Evolutionary conservation across 1,140 invertebrate genomes (phyloP), one percentile per base, ranked within the genome.

Genomic region (Zeugodacus cucurbitae): DNA sequence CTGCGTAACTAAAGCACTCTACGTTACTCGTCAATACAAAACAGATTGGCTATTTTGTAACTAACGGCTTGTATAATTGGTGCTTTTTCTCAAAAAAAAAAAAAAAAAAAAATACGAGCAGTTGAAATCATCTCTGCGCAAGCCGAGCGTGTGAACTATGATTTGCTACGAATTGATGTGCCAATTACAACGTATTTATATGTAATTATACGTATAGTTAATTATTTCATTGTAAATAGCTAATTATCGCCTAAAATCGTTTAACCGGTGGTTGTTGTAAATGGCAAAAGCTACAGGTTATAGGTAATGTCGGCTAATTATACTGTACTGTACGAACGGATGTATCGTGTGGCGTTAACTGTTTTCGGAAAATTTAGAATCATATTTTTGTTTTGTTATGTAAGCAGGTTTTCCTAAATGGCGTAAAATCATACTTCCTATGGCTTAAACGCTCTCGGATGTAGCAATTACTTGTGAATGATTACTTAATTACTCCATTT

Each of bases 111-210:
- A 54, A 54, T 7, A 54, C 48, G 48, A 17, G n/a, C 22, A 11
- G 37, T 82, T 44, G 37, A 54, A 82, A 82, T 48, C 41, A 29
- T 32, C 32, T 3, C 32, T 3, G 6, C 41, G 26, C 74, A 44
- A 82, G 41, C 74, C 41, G 41, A 82, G 74, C 74, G 74, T 82
- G 74, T 82, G 74, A 82, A 82, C 41, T 82, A 48, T 82, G 26
- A 82, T 82, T 82, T 82, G 74, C 74, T 41, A 48, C 74, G 48
- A 48, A 48, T 82, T 82, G 74, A 82, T 82, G 74, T 22, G 74
- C 74, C 74, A 82, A 82, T 82, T 82, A 26, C 20, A 11, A 11
- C n/a, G 26, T 48, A 54, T 82, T 82, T 82, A 26, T 22, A 11
- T 10, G 26, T 48, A 54, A 48, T 82, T 82, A 26, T 22, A 54